These are phyloP conservation scores for Sphyrna mokarran DNA, from an alignment of 2,113 vertebrate species.

Conservation along the genomic window DNA sequence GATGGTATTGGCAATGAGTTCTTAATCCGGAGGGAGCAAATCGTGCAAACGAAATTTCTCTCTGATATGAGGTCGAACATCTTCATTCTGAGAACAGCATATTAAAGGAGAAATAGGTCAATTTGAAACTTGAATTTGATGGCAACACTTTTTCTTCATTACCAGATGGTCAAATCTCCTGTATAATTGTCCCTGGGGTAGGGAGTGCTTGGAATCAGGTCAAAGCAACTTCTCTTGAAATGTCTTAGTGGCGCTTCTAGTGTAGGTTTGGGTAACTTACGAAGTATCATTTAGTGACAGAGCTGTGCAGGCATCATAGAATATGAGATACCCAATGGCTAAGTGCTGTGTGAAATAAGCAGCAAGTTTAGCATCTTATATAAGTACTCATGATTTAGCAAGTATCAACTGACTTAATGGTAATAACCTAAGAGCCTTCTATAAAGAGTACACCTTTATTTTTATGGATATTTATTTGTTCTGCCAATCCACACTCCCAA, in stretches of 20 bases:
- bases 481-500: not conserved
- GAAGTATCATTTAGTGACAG: not conserved
- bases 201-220: not conserved
- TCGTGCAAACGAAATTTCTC: constrained; percentile 97
- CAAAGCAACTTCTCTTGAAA: not conserved
- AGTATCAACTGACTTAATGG: not conserved
- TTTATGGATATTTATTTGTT: not conserved
- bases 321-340: not conserved
- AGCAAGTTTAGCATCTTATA: not conserved
- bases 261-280: not conserved
- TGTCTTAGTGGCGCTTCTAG: not conserved
- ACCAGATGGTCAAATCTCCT: not conserved
- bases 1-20: constrained; percentile 40
- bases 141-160: not conserved
- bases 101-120: not conserved
- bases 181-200: not conserved
- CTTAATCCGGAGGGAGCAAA: constrained; percentile 91
- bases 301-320: not conserved
- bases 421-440: not conserved
- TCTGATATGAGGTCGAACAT: constrained; percentile 92
- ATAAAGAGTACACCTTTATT: not conserved
- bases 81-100: constrained; percentile 75
- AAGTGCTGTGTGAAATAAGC: not conserved
- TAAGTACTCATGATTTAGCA: not conserved
- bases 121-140: not conserved